Conservation (phyloP, 2,113 vertebrate genomes). For the Ageneiosus marmoratus region DNA sequence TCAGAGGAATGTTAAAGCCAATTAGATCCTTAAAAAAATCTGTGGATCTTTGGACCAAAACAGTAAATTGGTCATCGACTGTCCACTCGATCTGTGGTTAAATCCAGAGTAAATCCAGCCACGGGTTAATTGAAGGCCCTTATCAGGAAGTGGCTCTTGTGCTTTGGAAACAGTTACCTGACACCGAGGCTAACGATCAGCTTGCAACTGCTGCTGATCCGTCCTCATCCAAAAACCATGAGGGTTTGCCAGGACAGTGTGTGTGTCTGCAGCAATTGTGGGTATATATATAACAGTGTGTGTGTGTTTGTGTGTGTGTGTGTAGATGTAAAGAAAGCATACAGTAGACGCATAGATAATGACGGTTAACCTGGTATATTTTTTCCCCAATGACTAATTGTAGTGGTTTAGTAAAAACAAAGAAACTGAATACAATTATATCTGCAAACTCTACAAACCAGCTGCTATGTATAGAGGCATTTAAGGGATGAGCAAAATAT, state of each 20-base stretch:
- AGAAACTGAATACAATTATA: neutral
- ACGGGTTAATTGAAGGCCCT: conserved; percentile 1
- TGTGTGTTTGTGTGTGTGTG: neutral
- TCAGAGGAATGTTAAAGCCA: too few species aligned
- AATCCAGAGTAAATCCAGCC: conserved; percentile 4
- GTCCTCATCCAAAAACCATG: conserved; percentile 44
- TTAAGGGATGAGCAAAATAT: neutral
- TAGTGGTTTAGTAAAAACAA: neutral
- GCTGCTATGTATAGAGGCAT: neutral
- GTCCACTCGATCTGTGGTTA: neutral
- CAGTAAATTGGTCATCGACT: neutral
- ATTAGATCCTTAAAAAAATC: neutral
- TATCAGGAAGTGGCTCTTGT: conserved; percentile 22
- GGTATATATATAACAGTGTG: neutral
- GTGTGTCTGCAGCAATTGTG: neutral
- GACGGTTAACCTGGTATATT: neutral
- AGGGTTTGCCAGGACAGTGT: neutral
- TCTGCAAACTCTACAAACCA: neutral
- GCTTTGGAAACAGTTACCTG: conserved; percentile 48
- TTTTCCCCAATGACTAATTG: neutral
- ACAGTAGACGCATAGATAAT: neutral
- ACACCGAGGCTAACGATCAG: conserved; percentile 39
- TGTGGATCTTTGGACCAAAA: neutral
- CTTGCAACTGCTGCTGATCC: conserved; percentile 3
- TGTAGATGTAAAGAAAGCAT: neutral